A percentile compares a stretch with the other conserved stretches of the same genome.
These are phyloP conservation scores for Polypterus senegalus DNA, from an alignment of 2,113 vertebrate genomes.

Conservation along the genomic window DNA sequence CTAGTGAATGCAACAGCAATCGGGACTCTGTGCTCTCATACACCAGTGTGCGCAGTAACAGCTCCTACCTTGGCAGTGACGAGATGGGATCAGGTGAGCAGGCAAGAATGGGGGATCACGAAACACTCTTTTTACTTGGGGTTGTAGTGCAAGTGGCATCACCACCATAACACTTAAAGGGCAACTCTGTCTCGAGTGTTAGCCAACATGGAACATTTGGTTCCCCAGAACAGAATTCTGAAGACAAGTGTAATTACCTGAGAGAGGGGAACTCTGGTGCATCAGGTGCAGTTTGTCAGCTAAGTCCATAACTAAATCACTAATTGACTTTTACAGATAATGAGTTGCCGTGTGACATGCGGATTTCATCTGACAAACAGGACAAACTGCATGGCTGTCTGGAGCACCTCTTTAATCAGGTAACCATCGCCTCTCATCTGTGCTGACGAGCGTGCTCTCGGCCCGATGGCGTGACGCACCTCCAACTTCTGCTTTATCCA, in stretches of 20 bases:
- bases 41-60: slow-evolving; percentile 90
- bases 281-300: not conserved
- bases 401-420: slow-evolving; percentile 97
- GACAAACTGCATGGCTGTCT: slow-evolving; percentile 95
- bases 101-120: not conserved
- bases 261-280: not conserved
- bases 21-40: slow-evolving; percentile 91
- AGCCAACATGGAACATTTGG: no score
- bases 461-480: not conserved
- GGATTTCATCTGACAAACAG: slow-evolving; percentile 89
- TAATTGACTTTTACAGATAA: slow-evolving; percentile 53
- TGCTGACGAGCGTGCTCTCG: not conserved
- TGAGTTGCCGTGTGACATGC: slow-evolving; percentile 90
- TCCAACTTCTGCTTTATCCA: slow-evolving; percentile 29
- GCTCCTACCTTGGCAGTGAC: slow-evolving; percentile 91
- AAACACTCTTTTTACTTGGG: not conserved
- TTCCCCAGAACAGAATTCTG: no score
- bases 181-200: no score
- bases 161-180: no score
- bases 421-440: slow-evolving; percentile 21
- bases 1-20: slow-evolving; percentile 94
- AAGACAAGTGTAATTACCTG: no score
- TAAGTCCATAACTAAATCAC: not conserved
- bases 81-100: slow-evolving; percentile 94
- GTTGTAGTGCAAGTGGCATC: not conserved